phyloP scores from a whole-genome alignment of 2,113 vertebrate species.

The Alligator mississippiensis region DNA sequence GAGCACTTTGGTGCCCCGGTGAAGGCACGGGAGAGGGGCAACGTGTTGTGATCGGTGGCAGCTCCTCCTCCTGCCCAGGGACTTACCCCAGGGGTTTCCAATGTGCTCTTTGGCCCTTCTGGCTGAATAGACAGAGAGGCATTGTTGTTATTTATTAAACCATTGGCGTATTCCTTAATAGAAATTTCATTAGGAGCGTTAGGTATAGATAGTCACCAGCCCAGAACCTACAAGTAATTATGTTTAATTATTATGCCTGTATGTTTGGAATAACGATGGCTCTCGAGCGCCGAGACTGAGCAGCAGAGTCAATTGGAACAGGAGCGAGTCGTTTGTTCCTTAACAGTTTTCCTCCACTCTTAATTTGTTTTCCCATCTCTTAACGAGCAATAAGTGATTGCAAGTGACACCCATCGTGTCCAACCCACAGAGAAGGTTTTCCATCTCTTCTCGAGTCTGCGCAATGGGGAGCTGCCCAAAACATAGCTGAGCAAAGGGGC shows the following conservation, averaged over 20 bases:
- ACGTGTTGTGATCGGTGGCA: not conserved
- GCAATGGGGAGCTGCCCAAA: not conserved
- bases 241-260: constrained; percentile 64
- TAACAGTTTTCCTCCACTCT: constrained; percentile 7
- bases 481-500: too few species aligned
- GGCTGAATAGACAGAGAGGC: rapidly evolving
- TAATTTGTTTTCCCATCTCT: not conserved
- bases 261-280: constrained; percentile 68
- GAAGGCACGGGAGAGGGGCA: not conserved
- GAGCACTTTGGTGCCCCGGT: not conserved
- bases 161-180: constrained; percentile 24
- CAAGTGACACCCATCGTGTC: rapidly evolving
- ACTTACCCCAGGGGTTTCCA: not conserved
- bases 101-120: not conserved
- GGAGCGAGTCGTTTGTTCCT: not conserved
- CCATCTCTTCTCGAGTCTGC: rapidly evolving
- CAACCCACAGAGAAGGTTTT: not conserved
- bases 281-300: constrained; percentile 59
- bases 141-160: constrained; percentile 44
- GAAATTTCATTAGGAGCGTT: constrained; percentile 60
- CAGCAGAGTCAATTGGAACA: constrained; percentile 28
- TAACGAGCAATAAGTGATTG: rapidly evolving
- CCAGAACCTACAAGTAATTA: constrained; percentile 76
- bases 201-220: constrained; percentile 66
- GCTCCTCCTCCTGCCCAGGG: not conserved